Percentiles rank a stretch among this genome's conserved stretches.
phyloP scores from a whole-genome alignment of 2,113 vertebrate species.

The Oenanthe oenanthe region DNA sequence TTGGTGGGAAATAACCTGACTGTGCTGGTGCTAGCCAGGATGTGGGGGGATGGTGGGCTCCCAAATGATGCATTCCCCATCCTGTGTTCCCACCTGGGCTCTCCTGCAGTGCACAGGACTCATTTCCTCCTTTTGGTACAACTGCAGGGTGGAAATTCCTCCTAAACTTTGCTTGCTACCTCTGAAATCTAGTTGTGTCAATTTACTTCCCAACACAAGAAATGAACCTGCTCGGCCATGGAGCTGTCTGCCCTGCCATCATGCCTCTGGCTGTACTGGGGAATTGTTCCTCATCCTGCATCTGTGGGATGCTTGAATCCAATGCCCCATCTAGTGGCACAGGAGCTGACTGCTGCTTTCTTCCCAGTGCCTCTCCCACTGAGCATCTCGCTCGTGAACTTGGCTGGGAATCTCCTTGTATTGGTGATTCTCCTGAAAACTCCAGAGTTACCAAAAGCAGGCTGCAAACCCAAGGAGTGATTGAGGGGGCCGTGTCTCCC shows the following conservation, averaged over 20 bases:
- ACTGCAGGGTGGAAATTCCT: not conserved
- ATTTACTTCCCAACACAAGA: not conserved
- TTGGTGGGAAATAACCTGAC: not conserved
- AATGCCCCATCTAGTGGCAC: conserved; percentile 47
- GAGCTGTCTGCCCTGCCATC: not conserved
- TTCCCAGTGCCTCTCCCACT: not conserved
- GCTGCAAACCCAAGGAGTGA: not conserved
- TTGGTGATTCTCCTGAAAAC: not conserved
- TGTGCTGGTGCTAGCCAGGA: not conserved
- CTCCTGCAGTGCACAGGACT: not conserved
- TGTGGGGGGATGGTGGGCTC: not conserved
- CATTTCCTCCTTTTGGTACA: not conserved
- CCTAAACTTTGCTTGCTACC: not conserved
- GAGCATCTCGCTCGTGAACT: rapidly evolving
- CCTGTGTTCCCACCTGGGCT: not conserved
- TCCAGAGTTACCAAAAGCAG: not conserved
- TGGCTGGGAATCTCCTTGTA: not conserved
- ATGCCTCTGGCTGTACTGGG: rapidly evolving
- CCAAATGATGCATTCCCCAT: not conserved
- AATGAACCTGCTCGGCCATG: rapidly evolving
- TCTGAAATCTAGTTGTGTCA: not conserved
- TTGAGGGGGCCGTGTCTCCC: not conserved
- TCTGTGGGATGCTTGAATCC: not conserved
- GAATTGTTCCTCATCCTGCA: not conserved
- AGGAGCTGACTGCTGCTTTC: not conserved